Conservation (phyloP, 2,797 vertebrate species). For the Sebastes iracundus region DNA sequence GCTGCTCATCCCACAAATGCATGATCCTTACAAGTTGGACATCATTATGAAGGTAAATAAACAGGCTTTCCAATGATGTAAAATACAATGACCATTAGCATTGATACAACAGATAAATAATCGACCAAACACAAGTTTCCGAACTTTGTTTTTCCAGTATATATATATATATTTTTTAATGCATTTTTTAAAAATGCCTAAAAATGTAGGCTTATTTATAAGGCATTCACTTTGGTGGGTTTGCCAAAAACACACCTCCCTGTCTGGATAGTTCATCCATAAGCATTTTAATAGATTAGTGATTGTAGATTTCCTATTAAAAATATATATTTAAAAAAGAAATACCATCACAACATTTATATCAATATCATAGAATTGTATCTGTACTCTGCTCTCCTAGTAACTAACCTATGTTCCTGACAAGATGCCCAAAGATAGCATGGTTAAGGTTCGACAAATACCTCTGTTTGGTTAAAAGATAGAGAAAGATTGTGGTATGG, state of each 20-base stretch:
- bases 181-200: too few relatives aligned
- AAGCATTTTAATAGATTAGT: not conserved
- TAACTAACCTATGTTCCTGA: not conserved
- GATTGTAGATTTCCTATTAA: not conserved
- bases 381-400: not conserved
- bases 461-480: not conserved
- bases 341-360: not conserved
- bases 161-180: too few relatives aligned
- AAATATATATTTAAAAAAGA: not conserved
- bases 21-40: too few relatives aligned
- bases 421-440: not conserved
- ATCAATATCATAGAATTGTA: not conserved
- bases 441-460: not conserved
- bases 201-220: too few relatives aligned
- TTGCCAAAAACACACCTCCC: not conserved
- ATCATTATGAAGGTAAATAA: too few relatives aligned
- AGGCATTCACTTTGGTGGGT: too few relatives aligned
- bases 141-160: too few relatives aligned
- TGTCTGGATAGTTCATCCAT: not conserved
- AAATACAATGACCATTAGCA: too few relatives aligned
- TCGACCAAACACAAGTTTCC: too few relatives aligned
- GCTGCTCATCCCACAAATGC: too few relatives aligned
- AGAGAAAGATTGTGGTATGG: not conserved
- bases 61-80: too few relatives aligned
- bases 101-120: too few relatives aligned